Base-by-base conservation (phyloP, 2,797 vertebrate genomes). In the Leptoclinus maculatus region DNA sequence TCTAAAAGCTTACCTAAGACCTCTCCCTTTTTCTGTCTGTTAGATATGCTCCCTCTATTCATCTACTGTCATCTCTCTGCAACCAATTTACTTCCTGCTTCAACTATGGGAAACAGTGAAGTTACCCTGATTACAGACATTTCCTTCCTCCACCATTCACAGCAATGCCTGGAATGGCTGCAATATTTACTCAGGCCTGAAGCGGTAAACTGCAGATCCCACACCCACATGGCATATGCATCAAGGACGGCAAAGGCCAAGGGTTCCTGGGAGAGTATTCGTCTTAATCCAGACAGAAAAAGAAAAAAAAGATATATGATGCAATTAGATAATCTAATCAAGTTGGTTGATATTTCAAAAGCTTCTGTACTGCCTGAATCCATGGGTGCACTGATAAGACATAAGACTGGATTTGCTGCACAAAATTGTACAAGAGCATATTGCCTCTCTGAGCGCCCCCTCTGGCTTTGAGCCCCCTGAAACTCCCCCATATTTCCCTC, bases 51-150 rank as follows among this genome's bases (percentile, higher is more conserved):
- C 53, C 54, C 58, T 81, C 83, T 79, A 84, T 91, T 88, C 85
- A 91, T 74, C 60, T 39, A 83, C 82, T 89, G 84, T 90, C 92
- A 90, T 93, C 87, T 86, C 83, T 60, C 58, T 74, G 76, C 76
- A 84, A 75, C 85, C 64, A 62, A 83, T 89, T 84, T 78, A 89
- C 88, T 92, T 93, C 91, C 93, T 92, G 89, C 81, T 78, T 89
- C 82, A 66, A 80, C 83, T 88, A 79, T 93, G 91, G 91, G 92
- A 94, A 94, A 91, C 87, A 71, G 85, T 84, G 84, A 90, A 90
- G 90, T 91, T 88, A 87, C 86, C 87, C 90, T 92, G 94, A 94
- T 94, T 94, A 92, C 87, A 90, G 92, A 93, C 92, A 87, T 92
- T 94, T 94, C 94, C 94, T 94, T 94, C 93, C 93, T 93, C 79